Evolutionary conservation across 2,113 vertebrate genomes (phyloP).

Genomic region (Sterrhoptilus dennistouni): DNA sequence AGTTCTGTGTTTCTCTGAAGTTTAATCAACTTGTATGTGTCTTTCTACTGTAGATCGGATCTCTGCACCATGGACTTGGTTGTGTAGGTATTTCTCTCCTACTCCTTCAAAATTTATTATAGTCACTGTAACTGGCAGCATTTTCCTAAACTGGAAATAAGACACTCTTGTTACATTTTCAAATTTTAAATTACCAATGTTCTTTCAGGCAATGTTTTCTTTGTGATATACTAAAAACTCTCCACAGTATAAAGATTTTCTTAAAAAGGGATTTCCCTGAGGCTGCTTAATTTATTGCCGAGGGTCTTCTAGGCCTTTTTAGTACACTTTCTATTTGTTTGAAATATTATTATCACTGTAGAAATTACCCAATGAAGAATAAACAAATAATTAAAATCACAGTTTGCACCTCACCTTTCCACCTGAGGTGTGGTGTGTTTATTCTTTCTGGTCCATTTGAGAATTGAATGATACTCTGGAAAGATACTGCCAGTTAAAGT

Average conservation of each 20-base stretch:
- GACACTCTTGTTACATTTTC: neutral
- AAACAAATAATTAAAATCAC: neutral
- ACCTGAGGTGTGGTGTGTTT: neutral
- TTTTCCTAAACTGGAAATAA: neutral
- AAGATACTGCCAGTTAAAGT: neutral
- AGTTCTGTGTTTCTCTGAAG: constrained; percentile 59
- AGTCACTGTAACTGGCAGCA: neutral
- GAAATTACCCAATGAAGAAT: neutral
- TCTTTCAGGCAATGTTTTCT: neutral
- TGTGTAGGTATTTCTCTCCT: constrained; percentile 86
- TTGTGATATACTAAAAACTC: neutral
- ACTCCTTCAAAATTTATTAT: neutral
- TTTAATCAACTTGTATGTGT: constrained; percentile 67
- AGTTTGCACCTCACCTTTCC: neutral
- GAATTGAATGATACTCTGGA: neutral
- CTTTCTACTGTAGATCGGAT: constrained; percentile 87
- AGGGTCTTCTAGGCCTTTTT: neutral
- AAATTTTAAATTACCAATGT: neutral
- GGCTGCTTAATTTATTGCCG: neutral
- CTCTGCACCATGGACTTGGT: constrained; percentile 93
- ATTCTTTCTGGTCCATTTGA: neutral
- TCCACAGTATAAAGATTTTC: neutral
- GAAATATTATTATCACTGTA: neutral
- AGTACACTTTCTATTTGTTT: neutral
- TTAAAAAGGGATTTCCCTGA: neutral